These are phyloP conservation scores for Scaptomyza hsui DNA, from an alignment of 1,140 invertebrate species.

Conservation along the genomic window DNA sequence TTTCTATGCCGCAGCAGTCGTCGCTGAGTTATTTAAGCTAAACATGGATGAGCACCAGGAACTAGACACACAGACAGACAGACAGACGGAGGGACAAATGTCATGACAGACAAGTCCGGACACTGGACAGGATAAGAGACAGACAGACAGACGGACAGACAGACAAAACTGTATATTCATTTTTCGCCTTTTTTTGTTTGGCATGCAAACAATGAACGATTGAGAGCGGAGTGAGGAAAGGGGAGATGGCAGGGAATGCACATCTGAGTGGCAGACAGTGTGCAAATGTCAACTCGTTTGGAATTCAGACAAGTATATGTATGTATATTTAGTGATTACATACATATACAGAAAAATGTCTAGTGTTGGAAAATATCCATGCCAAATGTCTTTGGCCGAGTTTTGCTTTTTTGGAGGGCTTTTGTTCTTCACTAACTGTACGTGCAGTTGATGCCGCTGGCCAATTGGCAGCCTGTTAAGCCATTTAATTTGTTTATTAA, in stretches of 20 bases:
- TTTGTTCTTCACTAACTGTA: constrained; percentile 3
- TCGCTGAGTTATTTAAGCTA: constrained; percentile 61
- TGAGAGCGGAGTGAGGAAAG: background rate
- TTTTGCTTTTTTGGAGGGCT: constrained; percentile 4
- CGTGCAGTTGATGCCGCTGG: constrained; percentile 4
- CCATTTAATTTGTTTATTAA: constrained; percentile 61
- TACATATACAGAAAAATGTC: constrained; percentile 24
- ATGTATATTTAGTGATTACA: constrained; percentile 37
- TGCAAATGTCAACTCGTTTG: constrained; percentile 62
- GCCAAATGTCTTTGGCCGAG: constrained; percentile 35
- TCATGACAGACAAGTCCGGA: constrained; percentile 52
- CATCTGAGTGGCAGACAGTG: constrained; percentile 52
- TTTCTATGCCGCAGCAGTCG: constrained; percentile 52
- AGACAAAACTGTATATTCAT: constrained; percentile 35
- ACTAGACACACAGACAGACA: constrained; percentile 19
- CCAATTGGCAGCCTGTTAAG: constrained; percentile 47
- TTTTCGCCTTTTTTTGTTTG: constrained; percentile 10
- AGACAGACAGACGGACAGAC: constrained; percentile 19
- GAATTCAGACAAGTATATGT: constrained; percentile 49
- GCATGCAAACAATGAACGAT: constrained; percentile 38
- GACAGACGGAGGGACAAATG: constrained; percentile 39
- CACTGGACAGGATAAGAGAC: constrained; percentile 29
- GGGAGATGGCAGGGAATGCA: constrained; percentile 28
- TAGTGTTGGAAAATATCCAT: constrained; percentile 26
- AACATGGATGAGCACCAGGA: constrained; percentile 46